phyloP scores from a whole-genome alignment of 2,888 invertebrate species.

The Hirtodrosophila trivittata region DNA sequence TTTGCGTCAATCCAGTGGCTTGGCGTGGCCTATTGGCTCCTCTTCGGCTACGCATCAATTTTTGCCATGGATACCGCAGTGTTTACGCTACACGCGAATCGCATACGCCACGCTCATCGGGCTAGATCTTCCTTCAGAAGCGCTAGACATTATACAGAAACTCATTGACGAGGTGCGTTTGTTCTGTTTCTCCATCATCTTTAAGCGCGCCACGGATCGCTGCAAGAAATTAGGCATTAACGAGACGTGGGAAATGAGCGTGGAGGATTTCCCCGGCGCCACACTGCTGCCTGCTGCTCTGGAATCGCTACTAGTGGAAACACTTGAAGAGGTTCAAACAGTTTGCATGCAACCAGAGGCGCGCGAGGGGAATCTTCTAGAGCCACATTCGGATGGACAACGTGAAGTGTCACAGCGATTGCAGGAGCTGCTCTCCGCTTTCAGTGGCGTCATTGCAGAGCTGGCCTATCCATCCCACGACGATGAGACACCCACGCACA shows the following conservation, averaged over 20 bases:
- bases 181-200: constrained; percentile 92
- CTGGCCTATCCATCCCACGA: constrained; percentile 89
- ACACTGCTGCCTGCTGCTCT: constrained; percentile 90
- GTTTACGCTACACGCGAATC: constrained; percentile 91
- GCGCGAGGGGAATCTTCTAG: constrained; percentile 84
- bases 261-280: constrained; percentile 93
- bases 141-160: constrained; percentile 92
- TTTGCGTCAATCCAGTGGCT: constrained; percentile 77
- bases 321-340: constrained; percentile 88
- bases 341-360: constrained; percentile 89
- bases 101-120: constrained; percentile 92
- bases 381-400: constrained; percentile 83
- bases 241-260: constrained; percentile 94
- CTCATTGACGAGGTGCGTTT: constrained; percentile 94
- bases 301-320: constrained; percentile 89
- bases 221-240: constrained; percentile 88
- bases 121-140: constrained; percentile 94
- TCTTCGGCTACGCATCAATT: constrained; percentile 85
- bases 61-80: constrained; percentile 90
- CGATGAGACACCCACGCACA: constrained; percentile 84
- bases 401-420: constrained; percentile 83
- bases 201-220: constrained; percentile 92
- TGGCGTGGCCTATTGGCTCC: constrained; percentile 84
- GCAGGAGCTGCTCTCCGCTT: constrained; percentile 87
- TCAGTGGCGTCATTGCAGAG: constrained; percentile 88